Percentiles rank a stretch among this genome's conserved stretches.
Evolutionary conservation across 2,113 vertebrate genomes (phyloP).

Genomic region (Amphiprion ocellaris): DNA sequence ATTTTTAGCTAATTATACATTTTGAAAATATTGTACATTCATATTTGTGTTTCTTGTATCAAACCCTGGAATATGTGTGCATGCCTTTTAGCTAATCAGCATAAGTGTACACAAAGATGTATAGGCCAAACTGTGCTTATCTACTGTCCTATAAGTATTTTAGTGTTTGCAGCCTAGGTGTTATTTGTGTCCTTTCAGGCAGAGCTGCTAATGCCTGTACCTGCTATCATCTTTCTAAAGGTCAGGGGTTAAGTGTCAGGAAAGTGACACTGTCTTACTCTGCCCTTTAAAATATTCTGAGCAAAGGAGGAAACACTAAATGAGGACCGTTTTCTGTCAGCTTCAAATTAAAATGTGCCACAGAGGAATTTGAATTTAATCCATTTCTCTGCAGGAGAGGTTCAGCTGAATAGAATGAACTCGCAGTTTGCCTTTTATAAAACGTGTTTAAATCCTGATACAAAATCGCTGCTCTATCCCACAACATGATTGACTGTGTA

Average conservation of each 20-base stretch:
- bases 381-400: neutral
- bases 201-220: slow-evolving; percentile 19
- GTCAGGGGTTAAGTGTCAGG: slow-evolving; percentile 71
- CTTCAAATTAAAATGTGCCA: slow-evolving; percentile 36
- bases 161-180: neutral
- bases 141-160: neutral
- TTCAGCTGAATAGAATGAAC: slow-evolving; percentile 5
- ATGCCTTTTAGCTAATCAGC: neutral
- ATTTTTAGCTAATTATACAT: neutral
- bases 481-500: slow-evolving; percentile 30
- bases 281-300: slow-evolving; percentile 57
- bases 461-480: neutral
- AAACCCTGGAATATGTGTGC: neutral
- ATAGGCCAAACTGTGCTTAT: slow-evolving; percentile 2
- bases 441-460: slow-evolving; percentile 26
- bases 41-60: neutral
- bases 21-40: neutral
- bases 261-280: slow-evolving; percentile 59
- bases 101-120: neutral
- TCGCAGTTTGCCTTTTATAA: neutral
- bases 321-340: slow-evolving; percentile 36
- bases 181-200: slow-evolving; percentile 22
- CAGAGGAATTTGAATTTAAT: slow-evolving; percentile 35
- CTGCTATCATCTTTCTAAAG: slow-evolving; percentile 55
- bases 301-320: slow-evolving; percentile 36